Base-by-base conservation (phyloP, 2,797 vertebrate species). In the Gila robusta region DNA sequence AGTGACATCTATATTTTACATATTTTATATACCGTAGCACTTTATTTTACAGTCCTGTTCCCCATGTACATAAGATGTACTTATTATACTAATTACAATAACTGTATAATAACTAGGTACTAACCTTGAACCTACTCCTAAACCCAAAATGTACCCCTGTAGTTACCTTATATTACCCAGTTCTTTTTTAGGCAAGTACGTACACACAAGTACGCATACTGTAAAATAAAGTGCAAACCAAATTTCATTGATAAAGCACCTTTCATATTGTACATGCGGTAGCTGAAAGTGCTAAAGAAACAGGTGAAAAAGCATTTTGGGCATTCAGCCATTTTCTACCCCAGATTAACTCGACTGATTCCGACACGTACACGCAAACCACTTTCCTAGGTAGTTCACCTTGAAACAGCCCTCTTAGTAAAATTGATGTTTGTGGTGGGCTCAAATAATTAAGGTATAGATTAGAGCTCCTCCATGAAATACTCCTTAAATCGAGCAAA, bases 321-420 rank as follows among this genome's bases (percentile, higher is more conserved):
- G 85, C 87, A 82, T 69, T 59, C 56, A 28, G 80, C 56, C 84
- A 87, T 81, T 83, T 79, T 44, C 56, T 47, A 72, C 49, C 69
- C 64, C 79, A 49, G 84, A 90, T 89, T 87, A 86, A 77, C 79
- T n/a, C 81, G 76, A 80, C 79, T 76, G 88, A 84, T 84, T 70
- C 81, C 35, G 19, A 37, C 67, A 79, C 70, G 66, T 74, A 64
- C 44, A 76, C 37, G 39, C 26, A 66, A 9, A 74, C 66, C 79
- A 69, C 73, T 71, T 28, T 71, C 69, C 16, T 39, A 37, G 19
- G 62, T 52, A 23, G 70, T 82, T 82, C 79, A 85, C 82, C 84
- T 84, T 86, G 77, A 88, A 88, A 76, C 64, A 76, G 44, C 26
- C n/a, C 37, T 69, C 80, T 70, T 70, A 67, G 41, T 66, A 44